phyloP scores from a whole-genome alignment of 2,797 vertebrate genomes.

The Emydoidea blandingii region DNA sequence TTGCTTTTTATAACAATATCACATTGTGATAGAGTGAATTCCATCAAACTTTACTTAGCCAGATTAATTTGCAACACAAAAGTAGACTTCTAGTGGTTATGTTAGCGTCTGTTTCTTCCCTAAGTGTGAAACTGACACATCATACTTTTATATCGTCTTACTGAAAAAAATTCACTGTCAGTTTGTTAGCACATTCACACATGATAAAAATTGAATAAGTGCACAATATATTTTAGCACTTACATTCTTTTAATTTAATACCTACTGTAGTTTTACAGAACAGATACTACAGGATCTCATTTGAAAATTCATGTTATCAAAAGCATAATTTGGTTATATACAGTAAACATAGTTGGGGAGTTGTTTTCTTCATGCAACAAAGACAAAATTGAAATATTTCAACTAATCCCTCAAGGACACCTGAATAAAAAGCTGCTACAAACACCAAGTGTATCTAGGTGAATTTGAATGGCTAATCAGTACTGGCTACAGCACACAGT shows the following conservation, averaged over 20 bases:
- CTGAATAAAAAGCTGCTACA: slow-evolving; percentile 34
- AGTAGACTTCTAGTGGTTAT: not conserved
- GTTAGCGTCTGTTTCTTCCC: slow-evolving; percentile 19
- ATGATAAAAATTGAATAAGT: slow-evolving; percentile 35
- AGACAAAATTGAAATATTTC: slow-evolving; percentile 31
- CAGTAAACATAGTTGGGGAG: not conserved
- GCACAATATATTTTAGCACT: slow-evolving; percentile 35
- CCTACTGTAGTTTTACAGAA: slow-evolving; percentile 40
- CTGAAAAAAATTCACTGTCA: slow-evolving; percentile 55
- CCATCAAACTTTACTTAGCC: not conserved
- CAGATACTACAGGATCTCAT: slow-evolving; percentile 32
- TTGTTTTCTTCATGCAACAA: slow-evolving; percentile 39
- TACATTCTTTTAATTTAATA: slow-evolving; percentile 29
- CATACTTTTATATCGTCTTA: slow-evolving; percentile 28
- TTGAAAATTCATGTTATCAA: not conserved
- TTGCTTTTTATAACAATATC: not conserved
- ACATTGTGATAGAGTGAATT: not conserved
- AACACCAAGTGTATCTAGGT: slow-evolving; percentile 20
- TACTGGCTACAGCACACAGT: not conserved
- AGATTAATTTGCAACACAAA: not conserved
- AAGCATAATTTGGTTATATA: not conserved
- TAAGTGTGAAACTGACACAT: slow-evolving; percentile 5
- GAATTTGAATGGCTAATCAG: slow-evolving; percentile 60
- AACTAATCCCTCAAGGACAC: slow-evolving; percentile 39
- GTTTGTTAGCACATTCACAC: slow-evolving; percentile 38